Conservation (phyloP, 2,888 invertebrate genomes). For the Tiliacea aurago region DNA sequence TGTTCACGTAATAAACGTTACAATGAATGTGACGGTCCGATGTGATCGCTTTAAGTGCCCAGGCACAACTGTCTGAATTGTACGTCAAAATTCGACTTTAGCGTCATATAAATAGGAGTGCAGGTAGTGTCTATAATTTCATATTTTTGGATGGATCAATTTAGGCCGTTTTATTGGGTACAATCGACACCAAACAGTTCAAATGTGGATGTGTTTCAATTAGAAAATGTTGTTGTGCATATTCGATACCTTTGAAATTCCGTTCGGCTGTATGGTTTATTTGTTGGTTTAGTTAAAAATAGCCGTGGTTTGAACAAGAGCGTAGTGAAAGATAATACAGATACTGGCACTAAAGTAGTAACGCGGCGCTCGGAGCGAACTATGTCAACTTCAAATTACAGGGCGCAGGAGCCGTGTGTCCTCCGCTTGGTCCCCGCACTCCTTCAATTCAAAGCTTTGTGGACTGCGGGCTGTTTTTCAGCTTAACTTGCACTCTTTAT, state of each 20-base stretch:
- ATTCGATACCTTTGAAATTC: constrained; percentile 40
- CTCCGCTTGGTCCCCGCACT: constrained; percentile 70
- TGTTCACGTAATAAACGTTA: constrained; percentile 75
- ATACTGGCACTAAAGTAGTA: constrained; percentile 38
- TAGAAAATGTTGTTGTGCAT: constrained; percentile 58
- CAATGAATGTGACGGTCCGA: constrained; percentile 72
- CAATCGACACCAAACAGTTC: constrained; percentile 62
- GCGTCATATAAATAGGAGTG: constrained; percentile 54
- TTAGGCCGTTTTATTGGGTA: constrained; percentile 61
- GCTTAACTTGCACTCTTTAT: constrained; percentile 80
- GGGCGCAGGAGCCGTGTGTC: constrained; percentile 73
- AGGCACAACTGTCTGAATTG: constrained; percentile 52
- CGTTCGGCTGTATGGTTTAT: constrained; percentile 32
- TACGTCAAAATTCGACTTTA: constrained; percentile 59
- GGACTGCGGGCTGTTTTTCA: constrained; percentile 76
- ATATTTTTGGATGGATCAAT: constrained; percentile 67
- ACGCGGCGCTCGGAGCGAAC: constrained; percentile 59
- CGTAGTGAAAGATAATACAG: constrained; percentile 54
- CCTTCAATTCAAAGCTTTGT: constrained; percentile 82
- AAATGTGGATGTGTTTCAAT: constrained; percentile 65
- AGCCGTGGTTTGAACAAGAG: constrained; percentile 37
- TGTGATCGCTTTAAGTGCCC: constrained; percentile 65
- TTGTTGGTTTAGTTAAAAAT: constrained; percentile 49
- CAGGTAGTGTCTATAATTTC: constrained; percentile 43
- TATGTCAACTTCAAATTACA: constrained; percentile 83